These are phyloP conservation scores for Dasyornis broadbenti DNA, from an alignment of 2,113 vertebrate genomes.

Conservation along the genomic window DNA sequence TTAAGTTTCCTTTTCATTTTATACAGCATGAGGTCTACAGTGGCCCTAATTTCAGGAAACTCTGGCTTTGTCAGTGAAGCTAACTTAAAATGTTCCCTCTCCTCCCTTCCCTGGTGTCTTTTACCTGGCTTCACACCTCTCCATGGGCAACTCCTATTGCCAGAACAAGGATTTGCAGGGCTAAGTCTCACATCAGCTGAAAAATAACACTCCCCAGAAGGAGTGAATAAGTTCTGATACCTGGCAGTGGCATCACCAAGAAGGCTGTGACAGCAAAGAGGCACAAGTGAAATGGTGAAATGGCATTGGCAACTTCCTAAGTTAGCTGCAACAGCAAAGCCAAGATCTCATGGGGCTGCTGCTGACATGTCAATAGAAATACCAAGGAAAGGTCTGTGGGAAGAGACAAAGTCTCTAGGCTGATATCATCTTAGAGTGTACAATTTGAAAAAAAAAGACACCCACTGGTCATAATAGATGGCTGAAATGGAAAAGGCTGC, in stretches of 20 bases:
- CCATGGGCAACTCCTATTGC: background rate
- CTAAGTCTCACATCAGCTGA: background rate
- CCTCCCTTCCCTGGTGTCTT: background rate
- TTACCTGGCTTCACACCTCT: background rate
- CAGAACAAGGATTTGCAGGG: background rate
- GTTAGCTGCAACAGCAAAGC: background rate
- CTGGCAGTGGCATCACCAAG: background rate
- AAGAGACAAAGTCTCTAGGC: conserved; percentile 6
- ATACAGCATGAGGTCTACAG: background rate
- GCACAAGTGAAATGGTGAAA: background rate
- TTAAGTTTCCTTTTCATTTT: conserved; percentile 13
- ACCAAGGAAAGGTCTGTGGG: background rate
- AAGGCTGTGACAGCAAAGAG: background rate
- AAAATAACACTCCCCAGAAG: background rate
- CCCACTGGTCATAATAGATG: background rate
- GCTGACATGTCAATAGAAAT: background rate
- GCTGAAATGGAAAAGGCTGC: background rate
- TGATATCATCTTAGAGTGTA: background rate
- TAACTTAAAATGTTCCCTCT: background rate
- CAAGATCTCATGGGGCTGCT: background rate
- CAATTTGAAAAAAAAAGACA: background rate
- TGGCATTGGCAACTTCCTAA: background rate
- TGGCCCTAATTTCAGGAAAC: background rate
- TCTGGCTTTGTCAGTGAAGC: background rate
- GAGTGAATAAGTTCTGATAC: background rate